Base-by-base conservation (phyloP, 1,140 invertebrate genomes). In the Mycetomoellerius zeteki region DNA sequence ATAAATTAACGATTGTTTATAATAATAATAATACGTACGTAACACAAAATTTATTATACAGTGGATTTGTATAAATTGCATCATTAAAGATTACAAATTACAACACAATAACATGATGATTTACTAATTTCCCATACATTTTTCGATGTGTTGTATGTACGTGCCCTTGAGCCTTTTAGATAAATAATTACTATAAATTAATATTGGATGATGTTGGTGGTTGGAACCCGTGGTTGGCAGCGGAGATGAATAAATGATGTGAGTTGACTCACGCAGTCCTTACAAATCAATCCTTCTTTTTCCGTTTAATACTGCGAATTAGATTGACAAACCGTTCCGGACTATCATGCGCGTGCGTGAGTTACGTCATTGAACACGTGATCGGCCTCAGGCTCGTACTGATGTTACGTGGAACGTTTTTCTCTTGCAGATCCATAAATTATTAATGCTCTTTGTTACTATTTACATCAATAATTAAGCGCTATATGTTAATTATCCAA, bases 241-340 rank as follows among this genome's bases (percentile, higher is more conserved):
- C 16, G n/a, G 3, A 4, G 2, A 16, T 0, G 50, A 12, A 3
- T n/a, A 37, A 60, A 58, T 12, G 7, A 76, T 4, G 16, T 21
- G 30, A 87, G 89, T 54, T 86, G 43, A 87, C 58, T 84, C 56
- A 75, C n/a, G 50, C 69, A 19, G 73, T 75, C 21, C 7, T 76
- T 10, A 10, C 6, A 54, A 82, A 86, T 90, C 89, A 88, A 90
- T 90, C 78, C 69, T 93, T 88, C 92, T 92, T 91, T 92, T 94
- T 95, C 93, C 94, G 64, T 3, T 14, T 33, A 43, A 21, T 12
- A 30, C 8, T n/a, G 3, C 62, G 8, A 64, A 64, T 64, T 33
- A 19, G 6, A 30, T 27, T 19, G 8, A 92, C 92, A 87, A 88
- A 73, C 91, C 93, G 7, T 12, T 21, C 5, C 33, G n/a, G 30